Percentiles rank a stretch among this genome's conserved stretches.
Conservation (phyloP, 2,888 invertebrate species). For the Hanleya hanleyi region DNA sequence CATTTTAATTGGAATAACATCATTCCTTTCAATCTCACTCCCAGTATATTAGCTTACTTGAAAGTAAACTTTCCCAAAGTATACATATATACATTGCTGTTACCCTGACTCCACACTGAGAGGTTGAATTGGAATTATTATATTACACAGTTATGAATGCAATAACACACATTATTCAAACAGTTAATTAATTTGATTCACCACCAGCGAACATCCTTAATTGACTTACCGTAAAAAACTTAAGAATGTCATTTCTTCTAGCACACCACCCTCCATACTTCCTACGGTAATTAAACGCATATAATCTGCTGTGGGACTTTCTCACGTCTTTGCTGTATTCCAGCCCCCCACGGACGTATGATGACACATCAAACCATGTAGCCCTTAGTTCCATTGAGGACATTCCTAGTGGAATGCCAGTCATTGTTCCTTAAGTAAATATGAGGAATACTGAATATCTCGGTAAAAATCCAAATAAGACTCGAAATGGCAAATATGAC, state of each 20-base stretch:
- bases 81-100: too few species aligned
- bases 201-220: too few species aligned
- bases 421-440: background rate
- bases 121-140: too few species aligned
- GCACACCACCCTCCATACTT: background rate
- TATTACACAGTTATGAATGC: background rate
- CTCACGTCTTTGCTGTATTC: background rate
- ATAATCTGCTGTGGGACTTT: background rate
- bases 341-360: background rate
- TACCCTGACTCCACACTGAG: too few species aligned
- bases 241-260: background rate
- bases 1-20: too few species aligned
- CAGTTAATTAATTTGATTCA: too few species aligned
- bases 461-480: too few species aligned
- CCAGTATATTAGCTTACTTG: too few species aligned
- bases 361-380: background rate
- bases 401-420: background rate
- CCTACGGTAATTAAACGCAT: background rate
- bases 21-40: too few species aligned
- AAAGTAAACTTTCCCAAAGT: too few species aligned
- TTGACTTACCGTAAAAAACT: background rate
- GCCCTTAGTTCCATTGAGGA: background rate
- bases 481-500: background rate
- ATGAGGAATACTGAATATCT: too few species aligned
- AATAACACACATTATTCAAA: too few species aligned